Evolutionary conservation across 2,888 invertebrate species (phyloP), one percentile per base, ranked within the genome.

Genomic region (Polyommatus iphigenia): DNA sequence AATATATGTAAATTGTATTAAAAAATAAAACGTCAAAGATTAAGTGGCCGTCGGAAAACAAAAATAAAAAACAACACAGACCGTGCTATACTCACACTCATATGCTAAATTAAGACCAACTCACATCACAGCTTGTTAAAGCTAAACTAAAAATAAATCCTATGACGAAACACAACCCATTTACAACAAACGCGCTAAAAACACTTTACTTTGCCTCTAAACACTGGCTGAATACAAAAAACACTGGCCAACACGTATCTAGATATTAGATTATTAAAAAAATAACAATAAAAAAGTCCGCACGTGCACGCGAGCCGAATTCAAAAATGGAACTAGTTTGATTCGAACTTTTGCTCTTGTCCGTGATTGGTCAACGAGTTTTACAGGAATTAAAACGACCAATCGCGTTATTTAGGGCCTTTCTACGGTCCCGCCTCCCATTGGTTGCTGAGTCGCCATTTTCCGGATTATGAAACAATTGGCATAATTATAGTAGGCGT

Each of bases 281-380:
- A 57, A 73, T 59, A 3, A 41, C 41, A 54, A 24, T 57, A 29
- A 77, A 77, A 62, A 46, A 57, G 76, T 77, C 32, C 81, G 81
- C 85, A 87, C 93, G 91, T 91, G 89, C 88, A 82, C 86, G 85
- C 87, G 80, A 79, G 81, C 78, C 85, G 85, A 85, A 80, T 83
- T 86, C 88, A 84, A 90, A 92, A 91, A 91, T 92, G 91, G 91
- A 91, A 93, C 93, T 93, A 89, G 92, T 92, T 92, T 91, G 87
- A 89, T 87, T 86, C 84, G 85, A 86, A 90, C 90, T 89, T 89
- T 89, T 89, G 87, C 87, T 88, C 86, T 81, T 79, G 80, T 67
- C 80, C 85, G 81, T 84, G 86, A 93, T 94, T 93, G 93, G 93
- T 84, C 80, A 85, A 79, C 80, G 78, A 73, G 83, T 83, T 85